Base-by-base conservation (phyloP, 1,140 invertebrate genomes). In the Physella acuta region DNA sequence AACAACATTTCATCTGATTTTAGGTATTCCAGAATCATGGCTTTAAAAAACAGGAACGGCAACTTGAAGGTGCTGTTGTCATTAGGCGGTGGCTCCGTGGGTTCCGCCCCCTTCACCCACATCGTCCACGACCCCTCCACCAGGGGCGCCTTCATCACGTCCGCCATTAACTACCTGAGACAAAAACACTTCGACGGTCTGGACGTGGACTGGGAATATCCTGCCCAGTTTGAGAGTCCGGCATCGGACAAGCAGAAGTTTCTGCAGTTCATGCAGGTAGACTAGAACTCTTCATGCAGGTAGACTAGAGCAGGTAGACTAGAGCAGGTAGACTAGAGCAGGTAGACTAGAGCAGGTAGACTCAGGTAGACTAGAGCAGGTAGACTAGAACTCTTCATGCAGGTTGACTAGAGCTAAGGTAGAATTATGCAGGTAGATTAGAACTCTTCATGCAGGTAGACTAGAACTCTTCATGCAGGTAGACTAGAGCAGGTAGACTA, bases 51-150 rank as follows among this genome's bases (percentile, higher is more conserved):
- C 52, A 72, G 68, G 62, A 79, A 78, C 69, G 94, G 94, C 76
- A 90, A 93, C 62, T 81, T 97, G 72, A 96, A 96, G 85, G 94
- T 93, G 0, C 86, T 97, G 84, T 87, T 97, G 67, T 94, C 95
- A 2, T 93, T 97, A 70, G 95, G 95, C 5, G 95, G 95, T 0
- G 97, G 95, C 95, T 96, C 95, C 80, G 94, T 96, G 82, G 94
- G 94, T n/a, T 95, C 93, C 0, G 89, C 90, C 16, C 89, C 93
- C 75, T 85, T 83, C 71, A 71, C 74, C 2, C 56, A 66, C 14
- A 74, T 83, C 75, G 60, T 82, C 1, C 49, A 59, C 14, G 73
- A 66, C 14, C 33, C 56, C 34, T 36, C 37, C 16, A 76, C 70
- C 30, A 66, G 78, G 24, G 30, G 39, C 0, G 58, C 53, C 14